Evolutionary conservation across 2,797 vertebrate genomes (phyloP).

Genomic region (Microctenopoma stevenorrisi): DNA sequence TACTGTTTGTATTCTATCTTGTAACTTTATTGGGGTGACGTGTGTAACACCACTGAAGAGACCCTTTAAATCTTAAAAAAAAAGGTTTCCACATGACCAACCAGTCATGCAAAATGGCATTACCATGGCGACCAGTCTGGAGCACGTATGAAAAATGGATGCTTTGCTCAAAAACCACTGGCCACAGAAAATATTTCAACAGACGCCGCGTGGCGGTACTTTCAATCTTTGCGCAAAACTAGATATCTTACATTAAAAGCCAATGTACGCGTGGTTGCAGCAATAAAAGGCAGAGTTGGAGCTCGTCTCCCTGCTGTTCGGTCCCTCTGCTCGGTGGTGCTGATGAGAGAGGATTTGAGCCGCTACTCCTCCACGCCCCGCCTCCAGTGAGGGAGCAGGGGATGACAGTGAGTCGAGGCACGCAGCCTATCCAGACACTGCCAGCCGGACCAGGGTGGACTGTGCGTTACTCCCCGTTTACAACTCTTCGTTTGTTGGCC

Average conservation of each 20-base stretch:
- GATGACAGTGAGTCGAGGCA: constrained; percentile 67
- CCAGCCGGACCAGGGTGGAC: constrained; percentile 66
- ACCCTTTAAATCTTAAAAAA: constrained; percentile 11
- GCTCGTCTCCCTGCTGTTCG: constrained; percentile 17
- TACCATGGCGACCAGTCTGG: constrained; percentile 48
- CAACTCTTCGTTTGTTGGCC: constrained; percentile 57
- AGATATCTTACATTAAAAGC: not conserved
- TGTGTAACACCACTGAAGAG: not conserved
- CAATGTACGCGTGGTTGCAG: rapidly evolving
- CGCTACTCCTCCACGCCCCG: constrained; percentile 71
- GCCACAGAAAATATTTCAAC: not conserved
- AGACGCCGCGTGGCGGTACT: not conserved
- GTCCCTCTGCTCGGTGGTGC: constrained; percentile 61
- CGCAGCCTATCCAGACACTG: constrained; percentile 65
- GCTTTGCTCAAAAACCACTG: not conserved
- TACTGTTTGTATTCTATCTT: not conserved
- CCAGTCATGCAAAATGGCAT: constrained; percentile 41
- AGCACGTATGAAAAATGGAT: constrained; percentile 4
- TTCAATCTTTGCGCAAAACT: not conserved
- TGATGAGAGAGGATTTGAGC: constrained; percentile 74
- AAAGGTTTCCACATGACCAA: constrained; percentile 25
- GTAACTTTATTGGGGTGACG: not conserved
- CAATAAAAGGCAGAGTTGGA: constrained; percentile 27
- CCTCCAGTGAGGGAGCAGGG: constrained; percentile 65
- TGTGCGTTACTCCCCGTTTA: constrained; percentile 48